A percentile compares a stretch with the other conserved stretches of the same genome.
Conservation (phyloP, 2,797 vertebrate genomes). For the Chanos chanos region DNA sequence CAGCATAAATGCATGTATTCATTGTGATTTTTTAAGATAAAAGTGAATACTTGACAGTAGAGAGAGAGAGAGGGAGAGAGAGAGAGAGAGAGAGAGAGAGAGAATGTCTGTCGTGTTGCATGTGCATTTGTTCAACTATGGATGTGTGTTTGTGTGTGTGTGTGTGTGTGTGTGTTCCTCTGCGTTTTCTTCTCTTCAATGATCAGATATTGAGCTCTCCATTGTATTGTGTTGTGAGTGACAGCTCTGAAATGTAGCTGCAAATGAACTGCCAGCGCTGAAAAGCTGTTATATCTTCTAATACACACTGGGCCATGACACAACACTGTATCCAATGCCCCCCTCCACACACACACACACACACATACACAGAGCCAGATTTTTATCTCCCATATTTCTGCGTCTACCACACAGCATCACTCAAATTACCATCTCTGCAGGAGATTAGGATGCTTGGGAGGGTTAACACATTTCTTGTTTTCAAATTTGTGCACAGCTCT, state of each 20-base stretch:
- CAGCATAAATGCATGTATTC: conserved; percentile 48
- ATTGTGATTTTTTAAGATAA: conserved; percentile 22
- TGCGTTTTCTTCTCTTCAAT: background rate
- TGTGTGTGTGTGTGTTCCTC: background rate
- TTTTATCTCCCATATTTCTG: background rate
- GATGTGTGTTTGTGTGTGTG: background rate
- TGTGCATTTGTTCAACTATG: background rate
- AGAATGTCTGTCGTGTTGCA: too few species aligned
- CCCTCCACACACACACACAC: too few species aligned
- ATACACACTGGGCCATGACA: background rate
- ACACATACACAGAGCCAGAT: too few species aligned
- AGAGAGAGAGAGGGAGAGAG: background rate
- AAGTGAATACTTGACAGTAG: background rate
- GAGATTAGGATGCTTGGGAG: background rate
- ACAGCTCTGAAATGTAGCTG: conserved; percentile 19
- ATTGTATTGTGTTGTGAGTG: conserved; percentile 24
- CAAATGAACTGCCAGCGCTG: background rate
- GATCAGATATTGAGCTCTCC: background rate
- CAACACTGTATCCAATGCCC: background rate
- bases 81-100: background rate
- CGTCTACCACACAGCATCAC: background rate
- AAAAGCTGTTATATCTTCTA: background rate
- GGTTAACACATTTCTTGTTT: too few species aligned
- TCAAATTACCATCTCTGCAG: background rate
- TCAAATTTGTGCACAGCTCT: too few species aligned